Evolutionary conservation across 1,140 invertebrate species (phyloP), one percentile per base, ranked within the genome.

Genomic region (Drosophila elegans): DNA sequence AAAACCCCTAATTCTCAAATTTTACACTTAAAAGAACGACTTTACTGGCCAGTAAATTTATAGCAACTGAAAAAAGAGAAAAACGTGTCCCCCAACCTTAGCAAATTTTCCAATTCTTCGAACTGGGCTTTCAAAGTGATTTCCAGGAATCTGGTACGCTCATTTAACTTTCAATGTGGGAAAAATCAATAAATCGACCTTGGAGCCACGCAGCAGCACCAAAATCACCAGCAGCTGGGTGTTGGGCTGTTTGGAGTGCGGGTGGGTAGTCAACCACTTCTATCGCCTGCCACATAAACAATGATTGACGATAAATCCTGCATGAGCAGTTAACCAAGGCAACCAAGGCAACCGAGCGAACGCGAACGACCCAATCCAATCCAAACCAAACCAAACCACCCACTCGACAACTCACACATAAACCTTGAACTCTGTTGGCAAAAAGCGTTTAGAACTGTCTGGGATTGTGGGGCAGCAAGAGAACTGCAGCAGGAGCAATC

Each of bases 121-220:
- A 56, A 63, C 12, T 38, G 51, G 38, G n/a, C 13, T 44, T 75
- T 63, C 54, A 68, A 67, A 85, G 60, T 21, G 71, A 61, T 73
- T 74, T 74, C 71, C 68, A 38, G 57, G 48, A 76, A 76, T 59
- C 42, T 64, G 12, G 34, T 55, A 39, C 45, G 46, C 32, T 34
- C 36, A 74, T 48, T 72, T 36, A 69, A 74, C 67, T 69, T 68
- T 75, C 73, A 68, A 61, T 52, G 69, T 79, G 62, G 73, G 80
- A 85, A 91, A 91, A 91, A 91, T 91, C 89, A 89, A 91, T 91
- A 91, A 91, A 91, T 85, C 89, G 89, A 91, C 89, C 89, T 91
- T 91, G 84, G 68, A 71, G 52, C 74, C 44, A 54, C 53, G 42
- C 59, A 82, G 62, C 68, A 52, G 46, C 48, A 45, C 39, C 38